Conservation (phyloP, 2,888 invertebrate genomes). For the Heliothis peltigera region DNA sequence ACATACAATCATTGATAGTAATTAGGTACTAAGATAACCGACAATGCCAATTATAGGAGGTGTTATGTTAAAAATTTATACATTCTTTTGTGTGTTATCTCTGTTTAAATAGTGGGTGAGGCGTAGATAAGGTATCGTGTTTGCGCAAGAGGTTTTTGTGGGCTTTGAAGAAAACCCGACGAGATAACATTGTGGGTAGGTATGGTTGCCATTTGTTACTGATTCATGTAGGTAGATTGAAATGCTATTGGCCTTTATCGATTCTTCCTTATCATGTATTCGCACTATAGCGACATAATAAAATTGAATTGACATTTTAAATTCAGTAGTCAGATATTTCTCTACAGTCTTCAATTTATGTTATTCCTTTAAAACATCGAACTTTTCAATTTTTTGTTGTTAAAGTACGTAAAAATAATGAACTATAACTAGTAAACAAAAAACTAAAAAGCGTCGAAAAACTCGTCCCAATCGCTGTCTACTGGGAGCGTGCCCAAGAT, state of each 20-base stretch:
- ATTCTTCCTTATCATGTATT: conserved; percentile 45
- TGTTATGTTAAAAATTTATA: conserved; percentile 60
- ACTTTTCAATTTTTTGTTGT: no score
- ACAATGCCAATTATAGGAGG: conserved; percentile 53
- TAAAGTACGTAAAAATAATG: no score
- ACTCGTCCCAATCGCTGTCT: no score
- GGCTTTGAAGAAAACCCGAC: conserved; percentile 58
- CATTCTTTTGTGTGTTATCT: conserved; percentile 61
- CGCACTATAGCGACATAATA: conserved; percentile 15
- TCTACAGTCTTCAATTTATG: no score
- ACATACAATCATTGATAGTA: conserved; percentile 40
- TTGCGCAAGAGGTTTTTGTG: conserved; percentile 54
- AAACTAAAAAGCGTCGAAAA: no score
- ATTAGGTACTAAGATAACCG: conserved; percentile 41
- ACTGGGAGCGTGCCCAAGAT: no score
- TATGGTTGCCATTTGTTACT: conserved; percentile 49
- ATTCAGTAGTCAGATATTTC: no score
- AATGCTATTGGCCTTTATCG: conserved; percentile 52
- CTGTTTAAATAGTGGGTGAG: conserved; percentile 63
- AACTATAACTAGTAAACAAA: no score
- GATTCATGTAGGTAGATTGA: conserved; percentile 27
- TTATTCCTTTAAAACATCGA: no score
- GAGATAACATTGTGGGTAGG: conserved; percentile 55
- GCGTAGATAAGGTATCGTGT: conserved; percentile 58
- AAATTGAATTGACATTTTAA: conserved; percentile 7